These are phyloP conservation scores for Drosophila orosa DNA, from an alignment of 1,140 invertebrate genomes.

Conservation along the genomic window DNA sequence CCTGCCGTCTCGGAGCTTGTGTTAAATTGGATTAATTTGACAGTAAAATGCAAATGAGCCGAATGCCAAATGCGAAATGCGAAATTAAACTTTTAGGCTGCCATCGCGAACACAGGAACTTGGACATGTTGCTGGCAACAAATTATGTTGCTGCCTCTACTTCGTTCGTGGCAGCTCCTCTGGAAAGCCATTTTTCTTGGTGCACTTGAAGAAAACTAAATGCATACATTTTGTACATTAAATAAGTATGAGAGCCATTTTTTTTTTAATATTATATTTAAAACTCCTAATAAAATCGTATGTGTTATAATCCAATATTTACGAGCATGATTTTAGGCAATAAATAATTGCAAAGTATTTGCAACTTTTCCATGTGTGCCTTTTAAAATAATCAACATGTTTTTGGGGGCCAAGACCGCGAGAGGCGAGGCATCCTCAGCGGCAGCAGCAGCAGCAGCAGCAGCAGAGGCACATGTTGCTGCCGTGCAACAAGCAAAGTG, in stretches of 20 bases:
- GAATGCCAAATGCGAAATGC: constrained; percentile 70
- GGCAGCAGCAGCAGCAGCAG: neutral
- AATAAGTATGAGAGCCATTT: too few relatives aligned
- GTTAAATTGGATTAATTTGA: constrained; percentile 84
- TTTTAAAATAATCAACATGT: constrained; percentile 78
- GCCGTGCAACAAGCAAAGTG: constrained; percentile 73
- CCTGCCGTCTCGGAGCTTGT: constrained; percentile 47
- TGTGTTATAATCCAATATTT: neutral
- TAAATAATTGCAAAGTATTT: neutral
- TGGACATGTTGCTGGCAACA: constrained; percentile 72
- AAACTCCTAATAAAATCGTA: neutral
- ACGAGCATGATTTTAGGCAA: neutral
- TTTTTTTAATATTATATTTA: neutral
- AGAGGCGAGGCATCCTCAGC: constrained; percentile 1
- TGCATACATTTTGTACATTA: too few relatives aligned
- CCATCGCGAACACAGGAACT: constrained; percentile 22
- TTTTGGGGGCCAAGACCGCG: constrained; percentile 36
- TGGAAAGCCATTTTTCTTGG: constrained; percentile 25
- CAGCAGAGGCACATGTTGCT: constrained; percentile 65
- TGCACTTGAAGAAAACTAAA: constrained; percentile 1
- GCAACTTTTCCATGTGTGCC: constrained; percentile 1
- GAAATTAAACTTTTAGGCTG: constrained; percentile 68
- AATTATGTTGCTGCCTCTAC: constrained; percentile 64
- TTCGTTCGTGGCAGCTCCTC: constrained; percentile 14
- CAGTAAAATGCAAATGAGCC: constrained; percentile 83